Base-by-base conservation (phyloP, 2,113 vertebrate species). In the Seriola aureovittata region DNA sequence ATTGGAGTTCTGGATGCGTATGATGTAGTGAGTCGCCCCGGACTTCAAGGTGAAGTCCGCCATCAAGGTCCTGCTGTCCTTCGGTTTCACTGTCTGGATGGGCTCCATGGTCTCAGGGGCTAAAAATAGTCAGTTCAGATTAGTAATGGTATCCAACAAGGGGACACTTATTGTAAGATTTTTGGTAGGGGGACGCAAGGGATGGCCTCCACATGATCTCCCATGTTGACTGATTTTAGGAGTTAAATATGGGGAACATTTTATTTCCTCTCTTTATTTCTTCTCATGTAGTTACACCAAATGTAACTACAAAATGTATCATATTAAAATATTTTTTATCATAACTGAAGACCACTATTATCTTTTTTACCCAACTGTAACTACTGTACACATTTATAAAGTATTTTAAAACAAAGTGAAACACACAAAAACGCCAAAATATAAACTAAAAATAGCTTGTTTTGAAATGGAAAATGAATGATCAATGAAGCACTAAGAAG, bases 31-130 rank as follows among this genome's bases (percentile, higher is more conserved):
- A 42, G 92, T 95, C 29, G 96, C 97, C 9, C 95, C 96, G 0
- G 93, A 80, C 13, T 93, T 93, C 0, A 65, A 32, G 32, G 75
- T 88, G 95, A 98, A 98, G 63, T 96, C 96, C 77, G 96, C 96
- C 0, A 96, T 97, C 91, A 99, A 94, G 34, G 96, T 97, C 67
- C 75, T 94, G 94, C 98, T 98, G 29, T 97, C 88, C 87, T 97
- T 97, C 48, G 97, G 95, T 86, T 95, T 97, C 40, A 96, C 96
- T 4, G 93, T 91, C 19, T 94, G 87, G 65, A 97, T 96, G 71
- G 91, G 96, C 23, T 87, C 85, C 88, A 90, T 85, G 68, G 88
- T 72, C 36, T 96, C 93, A 16, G 97, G 97, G 88, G 96, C 98
- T 99, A 80, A 74, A 73, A 82, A 84, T 1, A 48, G 34, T 25